Evolutionary conservation across 2,888 invertebrate genomes (phyloP).

Genomic region (Eupithecia tripunctaria): DNA sequence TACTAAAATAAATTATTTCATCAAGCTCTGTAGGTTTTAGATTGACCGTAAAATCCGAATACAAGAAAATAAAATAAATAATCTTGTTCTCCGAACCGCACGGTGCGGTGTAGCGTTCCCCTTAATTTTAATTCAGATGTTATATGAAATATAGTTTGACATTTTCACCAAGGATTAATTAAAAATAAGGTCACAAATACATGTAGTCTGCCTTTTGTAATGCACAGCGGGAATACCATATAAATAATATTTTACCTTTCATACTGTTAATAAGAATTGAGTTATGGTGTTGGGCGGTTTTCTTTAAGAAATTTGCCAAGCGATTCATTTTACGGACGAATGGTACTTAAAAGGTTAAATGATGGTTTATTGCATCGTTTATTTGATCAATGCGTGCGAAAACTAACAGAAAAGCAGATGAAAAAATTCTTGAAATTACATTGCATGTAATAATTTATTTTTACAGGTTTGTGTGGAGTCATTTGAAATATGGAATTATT

Average conservation of each 20-base stretch:
- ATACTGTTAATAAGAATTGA: slow-evolving; percentile 38
- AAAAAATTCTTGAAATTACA: neutral
- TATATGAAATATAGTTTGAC: slow-evolving; percentile 55
- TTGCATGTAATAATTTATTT: neutral
- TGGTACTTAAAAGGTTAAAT: slow-evolving; percentile 13
- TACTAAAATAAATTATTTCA: too few species aligned
- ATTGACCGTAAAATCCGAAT: neutral
- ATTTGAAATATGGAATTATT: too few species aligned
- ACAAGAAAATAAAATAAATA: too few species aligned
- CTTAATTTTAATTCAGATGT: slow-evolving; percentile 47
- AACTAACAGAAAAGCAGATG: neutral
- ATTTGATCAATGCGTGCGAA: slow-evolving; percentile 9
- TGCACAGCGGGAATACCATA: slow-evolving; percentile 39
- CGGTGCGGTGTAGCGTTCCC: slow-evolving; percentile 7
- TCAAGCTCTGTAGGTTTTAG: neutral
- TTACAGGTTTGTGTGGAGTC: too few species aligned
- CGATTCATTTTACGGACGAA: slow-evolving; percentile 24
- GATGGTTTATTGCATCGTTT: slow-evolving; percentile 15
- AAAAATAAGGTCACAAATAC: slow-evolving; percentile 53
- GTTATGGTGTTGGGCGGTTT: slow-evolving; percentile 32
- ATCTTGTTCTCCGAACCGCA: neutral
- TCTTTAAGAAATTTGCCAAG: slow-evolving; percentile 29
- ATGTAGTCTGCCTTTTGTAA: slow-evolving; percentile 38
- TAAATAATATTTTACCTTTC: slow-evolving; percentile 38
- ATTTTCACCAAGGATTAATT: slow-evolving; percentile 53